These are phyloP conservation scores for Neotoxoptera formosana DNA, from an alignment of 1,140 invertebrate genomes.

Conservation along the genomic window DNA sequence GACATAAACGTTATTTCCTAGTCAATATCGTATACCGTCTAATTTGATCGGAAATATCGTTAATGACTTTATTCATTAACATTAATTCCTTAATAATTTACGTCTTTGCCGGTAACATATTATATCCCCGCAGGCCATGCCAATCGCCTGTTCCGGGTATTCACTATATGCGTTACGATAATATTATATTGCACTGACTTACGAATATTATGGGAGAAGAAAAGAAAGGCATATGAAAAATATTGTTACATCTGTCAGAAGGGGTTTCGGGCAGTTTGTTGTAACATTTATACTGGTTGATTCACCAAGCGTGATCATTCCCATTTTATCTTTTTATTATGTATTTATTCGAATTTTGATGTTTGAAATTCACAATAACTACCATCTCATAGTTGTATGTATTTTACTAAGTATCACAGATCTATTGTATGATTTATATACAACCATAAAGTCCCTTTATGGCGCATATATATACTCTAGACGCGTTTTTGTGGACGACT, in stretches of 20 bases:
- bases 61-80: no score
- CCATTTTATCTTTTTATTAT: neutral
- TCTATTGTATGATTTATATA: neutral
- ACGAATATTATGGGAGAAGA: neutral
- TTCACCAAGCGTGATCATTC: neutral
- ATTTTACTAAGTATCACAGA: neutral
- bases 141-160: neutral
- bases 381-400: neutral
- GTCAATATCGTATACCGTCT: no score
- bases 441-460: neutral
- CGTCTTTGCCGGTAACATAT: no score
- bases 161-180: neutral
- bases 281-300: neutral
- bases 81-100: no score
- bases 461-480: neutral
- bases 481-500: neutral
- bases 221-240: neutral
- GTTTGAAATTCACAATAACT: neutral
- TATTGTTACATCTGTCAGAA: neutral
- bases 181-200: neutral
- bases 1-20: no score
- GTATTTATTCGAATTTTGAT: neutral
- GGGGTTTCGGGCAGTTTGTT: neutral
- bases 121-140: neutral
- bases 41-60: no score